phyloP scores from a whole-genome alignment of 2,888 invertebrate species.

The Xanthorhoe spadicearia region DNA sequence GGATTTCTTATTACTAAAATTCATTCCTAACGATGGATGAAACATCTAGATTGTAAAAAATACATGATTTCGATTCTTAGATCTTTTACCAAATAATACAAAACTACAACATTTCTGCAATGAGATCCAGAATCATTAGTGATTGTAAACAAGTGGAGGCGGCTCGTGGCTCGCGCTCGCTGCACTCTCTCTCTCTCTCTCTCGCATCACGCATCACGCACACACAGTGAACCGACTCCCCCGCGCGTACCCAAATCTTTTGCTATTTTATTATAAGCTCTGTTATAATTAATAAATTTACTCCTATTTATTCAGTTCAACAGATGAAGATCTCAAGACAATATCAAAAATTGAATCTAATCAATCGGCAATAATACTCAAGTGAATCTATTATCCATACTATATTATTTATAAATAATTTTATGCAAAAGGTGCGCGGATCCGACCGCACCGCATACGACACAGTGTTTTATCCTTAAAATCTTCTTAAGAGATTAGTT shows the following conservation, averaged over 20 bases:
- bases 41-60: conserved; percentile 79
- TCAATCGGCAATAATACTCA: conserved; percentile 83
- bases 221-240: conserved; percentile 47
- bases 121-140: conserved; percentile 77
- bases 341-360: conserved; percentile 76
- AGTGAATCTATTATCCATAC: conserved; percentile 82
- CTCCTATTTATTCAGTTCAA: conserved; percentile 69
- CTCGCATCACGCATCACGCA: conserved; percentile 49
- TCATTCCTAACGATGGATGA: conserved; percentile 80
- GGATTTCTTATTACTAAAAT: conserved; percentile 76
- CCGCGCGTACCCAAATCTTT: conserved; percentile 51
- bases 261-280: conserved; percentile 64
- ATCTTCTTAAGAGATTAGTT: conserved; percentile 80
- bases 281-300: conserved; percentile 64
- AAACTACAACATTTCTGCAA: conserved; percentile 78
- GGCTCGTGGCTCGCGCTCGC: conserved; percentile 34
- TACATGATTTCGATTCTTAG: conserved; percentile 80
- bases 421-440: conserved; percentile 67
- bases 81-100: conserved; percentile 75
- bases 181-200: conserved; percentile 41
- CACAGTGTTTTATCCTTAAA: conserved; percentile 78
- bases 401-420: conserved; percentile 77
- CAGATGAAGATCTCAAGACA: conserved; percentile 66
- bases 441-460: conserved; percentile 66
- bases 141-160: conserved; percentile 58